Evolutionary conservation across 2,888 invertebrate species (phyloP).

Genomic region (Criorhina ranunculi): DNA sequence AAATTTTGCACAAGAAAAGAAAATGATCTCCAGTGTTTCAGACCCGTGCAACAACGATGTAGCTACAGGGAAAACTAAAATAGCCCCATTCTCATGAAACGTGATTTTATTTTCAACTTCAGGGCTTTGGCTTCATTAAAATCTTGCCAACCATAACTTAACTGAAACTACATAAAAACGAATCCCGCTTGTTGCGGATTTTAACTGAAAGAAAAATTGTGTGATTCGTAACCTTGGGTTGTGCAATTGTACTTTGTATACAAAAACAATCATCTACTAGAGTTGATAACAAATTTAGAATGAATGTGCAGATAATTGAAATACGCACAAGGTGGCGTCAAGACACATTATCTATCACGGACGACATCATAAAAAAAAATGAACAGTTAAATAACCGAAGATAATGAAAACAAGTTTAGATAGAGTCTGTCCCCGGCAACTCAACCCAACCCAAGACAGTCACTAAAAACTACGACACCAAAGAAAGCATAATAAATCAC

Average conservation of each 20-base stretch:
- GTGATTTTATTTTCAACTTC: constrained; percentile 61
- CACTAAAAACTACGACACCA: not conserved
- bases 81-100: constrained; percentile 61
- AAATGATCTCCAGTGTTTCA: constrained; percentile 1
- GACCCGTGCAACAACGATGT: not conserved
- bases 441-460: not conserved
- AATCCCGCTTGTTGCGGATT: not conserved
- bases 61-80: constrained; percentile 21
- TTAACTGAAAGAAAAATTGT: constrained; percentile 11
- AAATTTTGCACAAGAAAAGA: constrained; percentile 31
- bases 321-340: not conserved
- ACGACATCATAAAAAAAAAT: constrained; percentile 3
- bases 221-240: constrained; percentile 25
- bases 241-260: constrained; percentile 26
- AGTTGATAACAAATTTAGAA: constrained; percentile 41
- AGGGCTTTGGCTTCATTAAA: constrained; percentile 53
- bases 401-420: constrained; percentile 25
- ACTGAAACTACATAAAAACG: constrained; percentile 4
- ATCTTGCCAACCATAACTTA: constrained; percentile 31
- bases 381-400: constrained; percentile 7
- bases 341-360: not conserved
- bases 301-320: constrained; percentile 18
- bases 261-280: not conserved
- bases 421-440: constrained; percentile 10
- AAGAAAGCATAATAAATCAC: constrained; percentile 53